phyloP scores from a whole-genome alignment of 2,113 vertebrate species.

The Hepsetus odoe region DNA sequence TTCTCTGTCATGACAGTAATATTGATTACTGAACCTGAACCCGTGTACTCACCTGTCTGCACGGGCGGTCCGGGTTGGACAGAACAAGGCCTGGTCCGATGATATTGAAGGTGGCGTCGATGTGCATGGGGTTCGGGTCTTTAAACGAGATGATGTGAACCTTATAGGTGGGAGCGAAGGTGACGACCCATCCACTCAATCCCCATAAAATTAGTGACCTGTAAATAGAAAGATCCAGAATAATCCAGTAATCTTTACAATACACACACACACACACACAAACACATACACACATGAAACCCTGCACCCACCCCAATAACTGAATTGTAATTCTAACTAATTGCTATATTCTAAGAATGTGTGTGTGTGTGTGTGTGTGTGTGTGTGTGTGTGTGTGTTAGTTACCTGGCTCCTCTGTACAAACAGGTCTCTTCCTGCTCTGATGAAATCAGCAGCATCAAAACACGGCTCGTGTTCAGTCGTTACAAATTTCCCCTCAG shows the following conservation, averaged over 20 bases:
- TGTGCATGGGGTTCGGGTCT: conserved; percentile 98
- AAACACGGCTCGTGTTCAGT: conserved; percentile 98
- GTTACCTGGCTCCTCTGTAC: conserved; percentile 96
- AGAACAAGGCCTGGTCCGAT: conserved; percentile 95
- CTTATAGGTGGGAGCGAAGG: conserved; percentile 90
- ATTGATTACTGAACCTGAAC: not conserved
- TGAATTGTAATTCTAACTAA: no score
- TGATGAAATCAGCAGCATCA: conserved; percentile 97
- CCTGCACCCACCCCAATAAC: no score
- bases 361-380: not conserved
- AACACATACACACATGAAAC: not conserved
- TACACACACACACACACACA: not conserved
- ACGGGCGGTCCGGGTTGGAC: conserved; percentile 95
- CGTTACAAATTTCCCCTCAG: conserved; percentile 96
- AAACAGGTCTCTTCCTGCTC: conserved; percentile 95
- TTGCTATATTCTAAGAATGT: not conserved
- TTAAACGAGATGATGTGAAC: conserved; percentile 94
- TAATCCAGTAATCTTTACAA: not conserved
- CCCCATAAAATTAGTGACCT: conserved; percentile 96
- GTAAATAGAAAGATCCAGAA: conserved; percentile 14
- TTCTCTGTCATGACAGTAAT: no score
- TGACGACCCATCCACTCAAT: conserved; percentile 98
- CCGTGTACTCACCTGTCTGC: conserved; percentile 91
- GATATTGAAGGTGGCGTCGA: conserved; percentile 98
- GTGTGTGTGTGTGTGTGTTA: not conserved